phyloP scores from a whole-genome alignment of 2,888 invertebrate genomes.

The Torymus texanus region DNA sequence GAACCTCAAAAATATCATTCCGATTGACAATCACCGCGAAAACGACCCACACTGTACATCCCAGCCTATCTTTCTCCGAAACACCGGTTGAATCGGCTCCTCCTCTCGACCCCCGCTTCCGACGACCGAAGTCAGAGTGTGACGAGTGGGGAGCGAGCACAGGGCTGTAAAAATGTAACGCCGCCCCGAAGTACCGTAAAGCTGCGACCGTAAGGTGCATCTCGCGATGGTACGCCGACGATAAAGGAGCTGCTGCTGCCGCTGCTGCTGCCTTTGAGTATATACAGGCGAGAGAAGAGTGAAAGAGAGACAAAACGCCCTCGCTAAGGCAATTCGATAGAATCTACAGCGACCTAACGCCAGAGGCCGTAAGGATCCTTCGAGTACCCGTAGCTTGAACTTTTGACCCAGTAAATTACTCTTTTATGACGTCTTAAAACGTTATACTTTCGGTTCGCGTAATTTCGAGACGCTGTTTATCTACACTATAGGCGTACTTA shows the following conservation, averaged over 20 bases:
- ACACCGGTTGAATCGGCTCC: constrained; percentile 64
- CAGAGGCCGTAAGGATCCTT: constrained; percentile 31
- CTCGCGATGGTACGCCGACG: constrained; percentile 66
- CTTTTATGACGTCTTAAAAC: constrained; percentile 53
- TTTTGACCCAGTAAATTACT: constrained; percentile 55
- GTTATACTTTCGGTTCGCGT: constrained; percentile 29
- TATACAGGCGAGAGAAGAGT: neutral
- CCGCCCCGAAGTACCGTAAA: constrained; percentile 74
- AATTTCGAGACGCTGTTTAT: constrained; percentile 36
- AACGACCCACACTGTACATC: neutral
- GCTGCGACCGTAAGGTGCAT: constrained; percentile 72
- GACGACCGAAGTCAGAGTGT: neutral
- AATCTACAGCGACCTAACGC: constrained; percentile 35
- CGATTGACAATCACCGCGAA: constrained; percentile 1
- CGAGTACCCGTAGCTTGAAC: constrained; percentile 38
- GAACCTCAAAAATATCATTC: neutral
- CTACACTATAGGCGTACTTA: neutral
- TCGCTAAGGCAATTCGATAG: constrained; percentile 42
- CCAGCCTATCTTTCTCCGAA: constrained; percentile 34
- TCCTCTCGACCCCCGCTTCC: constrained; percentile 61
- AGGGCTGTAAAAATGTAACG: constrained; percentile 74
- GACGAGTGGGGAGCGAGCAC: constrained; percentile 1
- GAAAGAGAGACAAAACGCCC: constrained; percentile 43
- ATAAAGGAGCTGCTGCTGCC: constrained; percentile 48
- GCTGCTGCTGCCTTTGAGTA: constrained; percentile 35